Evolutionary conservation across 2,797 vertebrate genomes (phyloP), one percentile per base, ranked within the genome.

Genomic region (Bradypus variegatus): DNA sequence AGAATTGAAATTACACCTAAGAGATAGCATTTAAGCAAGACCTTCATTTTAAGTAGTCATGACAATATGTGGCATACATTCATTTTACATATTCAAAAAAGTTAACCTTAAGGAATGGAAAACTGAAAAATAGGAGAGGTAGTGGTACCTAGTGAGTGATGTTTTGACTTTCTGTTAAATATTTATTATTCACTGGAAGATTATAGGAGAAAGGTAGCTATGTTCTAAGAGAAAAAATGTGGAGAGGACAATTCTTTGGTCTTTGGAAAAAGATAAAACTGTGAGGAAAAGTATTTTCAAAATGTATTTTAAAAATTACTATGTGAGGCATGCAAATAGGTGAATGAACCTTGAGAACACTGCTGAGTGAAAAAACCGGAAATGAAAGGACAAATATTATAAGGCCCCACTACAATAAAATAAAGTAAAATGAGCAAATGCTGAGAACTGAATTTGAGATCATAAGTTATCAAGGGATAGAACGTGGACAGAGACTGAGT

Each of bases 1-100:
- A 93, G 67, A 94, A 92, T 19, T 73, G 12, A 79, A 87, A 25
- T 67, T 60, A 89, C 0, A 14, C 15, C 8, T 80, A 88, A 88
- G 73, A 89, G 77, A 84, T 5, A 94, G 45, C n/a, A 92, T 89
- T 94, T 89, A 86, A 80, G 67, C 33, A 94, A 92, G 55, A 86
- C 31, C 77, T 91, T 92, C 83, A 78, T 78, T 93, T 91, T 82
- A 87, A 92, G 67, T 41, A 91, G 25, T 80, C 15, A 62, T 53
- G 45, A 79, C 78, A 90, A 94, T 90, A 81, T 25, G 79, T 87
- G 73, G 8, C 50, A 78, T 73, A 88, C 29, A 94, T 94, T 94
- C 81, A 91, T 55, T 93, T 94, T 72, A 84, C 50, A 88, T 69
- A 89, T 14, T 89, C 8, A 50, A 86, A 94, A 93, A 82, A 41